Conservation (phyloP, 92 coral and sea anemone species). For the Meandrina meandrites region DNA sequence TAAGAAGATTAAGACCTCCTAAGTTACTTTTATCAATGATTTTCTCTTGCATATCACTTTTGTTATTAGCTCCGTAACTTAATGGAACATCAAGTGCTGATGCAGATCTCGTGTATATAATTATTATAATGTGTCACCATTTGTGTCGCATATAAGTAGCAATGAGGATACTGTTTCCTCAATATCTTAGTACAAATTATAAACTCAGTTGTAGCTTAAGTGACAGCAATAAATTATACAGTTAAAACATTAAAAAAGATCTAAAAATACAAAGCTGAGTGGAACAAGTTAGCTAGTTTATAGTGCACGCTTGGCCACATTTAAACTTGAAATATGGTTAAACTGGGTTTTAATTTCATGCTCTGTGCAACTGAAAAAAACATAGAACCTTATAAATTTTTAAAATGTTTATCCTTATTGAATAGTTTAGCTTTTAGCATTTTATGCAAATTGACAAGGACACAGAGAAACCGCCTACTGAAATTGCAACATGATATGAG, state of each 20-base stretch:
- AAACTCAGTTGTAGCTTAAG: background rate
- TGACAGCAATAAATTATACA: background rate
- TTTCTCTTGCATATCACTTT: no score
- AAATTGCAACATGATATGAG: background rate
- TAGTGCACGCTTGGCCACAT: background rate
- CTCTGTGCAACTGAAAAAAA: background rate
- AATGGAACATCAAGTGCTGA: background rate
- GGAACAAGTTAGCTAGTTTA: background rate
- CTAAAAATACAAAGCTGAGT: background rate
- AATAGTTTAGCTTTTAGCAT: constrained; percentile 3
- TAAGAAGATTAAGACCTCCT: no score
- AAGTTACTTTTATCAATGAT: no score
- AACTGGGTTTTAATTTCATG: background rate
- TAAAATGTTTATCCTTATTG: constrained; percentile 11
- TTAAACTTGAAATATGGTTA: background rate
- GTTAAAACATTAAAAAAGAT: background rate
- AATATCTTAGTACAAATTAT: background rate
- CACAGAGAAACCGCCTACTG: background rate
- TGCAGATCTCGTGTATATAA: no score
- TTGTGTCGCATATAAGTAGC: background rate
- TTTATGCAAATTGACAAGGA: background rate
- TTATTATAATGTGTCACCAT: no score
- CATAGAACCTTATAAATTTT: constrained; percentile 12
- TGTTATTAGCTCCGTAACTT: no score
- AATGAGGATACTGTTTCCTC: background rate